Evolutionary conservation across 2,888 invertebrate genomes (phyloP).

Genomic region (Neelides folsomi): DNA sequence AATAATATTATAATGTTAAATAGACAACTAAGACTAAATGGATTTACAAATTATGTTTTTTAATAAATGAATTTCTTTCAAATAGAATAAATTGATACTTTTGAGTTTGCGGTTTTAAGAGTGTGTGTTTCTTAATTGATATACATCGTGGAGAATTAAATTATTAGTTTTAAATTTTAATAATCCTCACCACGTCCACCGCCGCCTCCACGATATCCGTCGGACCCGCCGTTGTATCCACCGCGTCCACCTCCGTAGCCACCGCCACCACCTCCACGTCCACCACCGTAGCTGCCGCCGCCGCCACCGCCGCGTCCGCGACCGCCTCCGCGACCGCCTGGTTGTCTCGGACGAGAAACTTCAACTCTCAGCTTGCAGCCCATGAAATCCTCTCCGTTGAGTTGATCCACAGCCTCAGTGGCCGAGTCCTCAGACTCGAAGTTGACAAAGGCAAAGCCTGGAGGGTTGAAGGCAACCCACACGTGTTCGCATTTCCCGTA

Average conservation of each 20-base stretch:
- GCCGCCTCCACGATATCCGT: slow-evolving; percentile 41
- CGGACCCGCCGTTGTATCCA: slow-evolving; percentile 34
- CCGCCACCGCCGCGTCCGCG: slow-evolving; percentile 37
- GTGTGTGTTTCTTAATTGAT: too few species aligned
- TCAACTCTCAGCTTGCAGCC: slow-evolving; percentile 78
- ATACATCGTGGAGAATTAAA: too few species aligned
- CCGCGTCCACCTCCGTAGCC: slow-evolving; percentile 37
- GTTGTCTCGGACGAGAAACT: slow-evolving; percentile 50
- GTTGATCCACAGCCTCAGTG: slow-evolving; percentile 71
- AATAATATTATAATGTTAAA: too few species aligned
- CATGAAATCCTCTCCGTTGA: slow-evolving; percentile 76
- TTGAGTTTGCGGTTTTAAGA: too few species aligned
- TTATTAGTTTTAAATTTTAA: not conserved
- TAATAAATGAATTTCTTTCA: too few species aligned
- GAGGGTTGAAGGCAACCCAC: slow-evolving; percentile 87
- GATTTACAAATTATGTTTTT: too few species aligned
- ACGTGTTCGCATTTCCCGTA: slow-evolving; percentile 83
- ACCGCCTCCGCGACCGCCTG: slow-evolving; percentile 40
- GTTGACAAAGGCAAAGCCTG: slow-evolving; percentile 87
- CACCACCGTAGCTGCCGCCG: slow-evolving; percentile 38
- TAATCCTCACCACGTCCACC: slow-evolving; percentile 35
- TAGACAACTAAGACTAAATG: too few species aligned
- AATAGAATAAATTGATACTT: too few species aligned
- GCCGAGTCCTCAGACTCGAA: slow-evolving; percentile 79
- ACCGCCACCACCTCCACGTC: slow-evolving; percentile 39